Percentiles rank a stretch among this genome's conserved stretches.
These are phyloP conservation scores for Battus philenor DNA, from an alignment of 1,140 invertebrate species.

Conservation along the genomic window DNA sequence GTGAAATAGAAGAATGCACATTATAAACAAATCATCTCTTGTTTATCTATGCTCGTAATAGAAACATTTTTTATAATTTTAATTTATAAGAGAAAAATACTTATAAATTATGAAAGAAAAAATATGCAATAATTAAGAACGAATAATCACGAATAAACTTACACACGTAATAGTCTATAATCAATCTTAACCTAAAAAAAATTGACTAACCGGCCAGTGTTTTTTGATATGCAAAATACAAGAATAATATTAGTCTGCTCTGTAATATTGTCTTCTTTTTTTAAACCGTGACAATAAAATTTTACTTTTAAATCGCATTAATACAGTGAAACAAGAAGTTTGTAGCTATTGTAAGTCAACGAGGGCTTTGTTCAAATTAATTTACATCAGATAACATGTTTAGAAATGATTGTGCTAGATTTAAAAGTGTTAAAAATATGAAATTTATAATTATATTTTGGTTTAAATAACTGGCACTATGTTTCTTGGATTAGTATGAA, in stretches of 20 bases:
- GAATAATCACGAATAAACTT: constrained; percentile 29
- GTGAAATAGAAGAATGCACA: too few relatives aligned
- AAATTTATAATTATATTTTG: background rate
- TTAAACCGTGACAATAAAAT: too few relatives aligned
- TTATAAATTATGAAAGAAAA: constrained; percentile 5
- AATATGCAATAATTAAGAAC: background rate
- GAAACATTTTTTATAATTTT: too few relatives aligned
- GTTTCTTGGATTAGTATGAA: background rate
- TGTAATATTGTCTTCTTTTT: too few relatives aligned
- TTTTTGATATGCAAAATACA: constrained; percentile 30
- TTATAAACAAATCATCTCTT: too few relatives aligned
- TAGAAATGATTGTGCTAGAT: constrained; percentile 5
- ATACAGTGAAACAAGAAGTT: too few relatives aligned
- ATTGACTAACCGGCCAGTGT: constrained; percentile 66
- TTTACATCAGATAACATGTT: too few relatives aligned
- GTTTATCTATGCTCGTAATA: too few relatives aligned
- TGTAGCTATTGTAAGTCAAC: too few relatives aligned
- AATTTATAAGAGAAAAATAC: too few relatives aligned
- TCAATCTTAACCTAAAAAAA: constrained; percentile 69
- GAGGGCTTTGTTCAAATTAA: too few relatives aligned
- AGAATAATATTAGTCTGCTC: background rate
- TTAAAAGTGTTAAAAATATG: constrained; percentile 1
- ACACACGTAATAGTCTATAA: constrained; percentile 40
- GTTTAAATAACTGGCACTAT: background rate
- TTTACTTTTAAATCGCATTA: too few relatives aligned